These are phyloP conservation scores for Netelia inedita DNA, from an alignment of 2,888 invertebrate species.

Conservation along the genomic window DNA sequence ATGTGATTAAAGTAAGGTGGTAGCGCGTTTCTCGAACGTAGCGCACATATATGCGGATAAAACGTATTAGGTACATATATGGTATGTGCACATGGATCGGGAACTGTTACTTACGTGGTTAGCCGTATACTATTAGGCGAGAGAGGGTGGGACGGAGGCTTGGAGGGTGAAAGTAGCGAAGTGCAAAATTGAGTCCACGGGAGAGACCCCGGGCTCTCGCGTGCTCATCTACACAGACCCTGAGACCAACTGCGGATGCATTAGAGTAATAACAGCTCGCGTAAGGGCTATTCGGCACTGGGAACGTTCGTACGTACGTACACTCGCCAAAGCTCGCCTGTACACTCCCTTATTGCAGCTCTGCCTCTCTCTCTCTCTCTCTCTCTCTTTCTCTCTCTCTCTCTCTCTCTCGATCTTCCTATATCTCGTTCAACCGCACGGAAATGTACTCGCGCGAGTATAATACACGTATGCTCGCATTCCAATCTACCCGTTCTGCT, in stretches of 20 bases:
- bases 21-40: not conserved
- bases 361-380: not conserved
- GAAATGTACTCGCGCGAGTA: not conserved
- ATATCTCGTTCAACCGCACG: slow-evolving; percentile 25
- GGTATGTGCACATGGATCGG: slow-evolving; percentile 39
- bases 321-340: not conserved
- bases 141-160: too few species aligned
- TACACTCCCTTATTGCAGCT: not conserved
- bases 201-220: slow-evolving; percentile 54
- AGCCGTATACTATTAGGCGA: slow-evolving; percentile 49
- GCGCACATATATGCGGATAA: slow-evolving; percentile 16
- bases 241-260: slow-evolving; percentile 65
- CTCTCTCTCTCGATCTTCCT: slow-evolving; percentile 19
- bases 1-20: slow-evolving; percentile 37
- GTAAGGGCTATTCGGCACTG: slow-evolving; percentile 28
- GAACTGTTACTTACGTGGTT: slow-evolving; percentile 67
- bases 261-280: slow-evolving; percentile 69
- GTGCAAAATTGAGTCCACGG: slow-evolving; percentile 70
- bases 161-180: slow-evolving; percentile 65
- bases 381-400: not conserved
- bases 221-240: slow-evolving; percentile 26
- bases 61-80: too few species aligned
- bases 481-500: not conserved
- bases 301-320: not conserved
- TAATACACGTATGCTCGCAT: not conserved